These are phyloP conservation scores for Illadopsis cleaveri DNA, from an alignment of 2,113 vertebrate species.

Conservation along the genomic window DNA sequence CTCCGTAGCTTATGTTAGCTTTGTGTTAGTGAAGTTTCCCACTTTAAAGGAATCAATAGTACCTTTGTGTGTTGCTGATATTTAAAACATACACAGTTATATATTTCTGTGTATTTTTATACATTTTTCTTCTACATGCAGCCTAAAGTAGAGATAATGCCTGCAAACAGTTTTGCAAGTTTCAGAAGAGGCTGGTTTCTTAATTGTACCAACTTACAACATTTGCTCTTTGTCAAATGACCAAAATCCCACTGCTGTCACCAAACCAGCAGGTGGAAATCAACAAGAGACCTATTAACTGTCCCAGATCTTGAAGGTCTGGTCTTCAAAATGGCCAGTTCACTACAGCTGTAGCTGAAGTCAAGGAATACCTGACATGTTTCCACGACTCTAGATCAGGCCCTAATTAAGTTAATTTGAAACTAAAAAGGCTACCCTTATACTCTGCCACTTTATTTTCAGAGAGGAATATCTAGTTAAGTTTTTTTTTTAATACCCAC, in stretches of 20 bases:
- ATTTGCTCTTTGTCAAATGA: not conserved
- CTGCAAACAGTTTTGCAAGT: not conserved
- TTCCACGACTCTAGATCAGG: not conserved
- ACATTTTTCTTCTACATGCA: not conserved
- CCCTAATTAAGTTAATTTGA: not conserved
- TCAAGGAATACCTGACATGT: not conserved
- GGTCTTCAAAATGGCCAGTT: not conserved
- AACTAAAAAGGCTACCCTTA: not conserved
- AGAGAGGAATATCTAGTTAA: not conserved
- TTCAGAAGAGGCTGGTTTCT: not conserved
- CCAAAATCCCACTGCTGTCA: not conserved
- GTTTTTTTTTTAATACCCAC: not conserved
- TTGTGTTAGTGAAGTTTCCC: not conserved
- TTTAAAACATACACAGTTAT: not conserved
- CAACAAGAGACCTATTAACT: not conserved
- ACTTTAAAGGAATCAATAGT: not conserved
- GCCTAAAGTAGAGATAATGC: not conserved
- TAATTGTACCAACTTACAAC: not conserved
- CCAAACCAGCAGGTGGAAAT: not conserved
- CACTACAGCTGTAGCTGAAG: not conserved
- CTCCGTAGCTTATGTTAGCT: not conserved
- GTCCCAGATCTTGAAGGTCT: not conserved
- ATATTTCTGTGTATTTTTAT: not conserved
- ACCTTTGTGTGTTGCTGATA: not conserved
- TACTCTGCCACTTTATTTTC: not conserved